Evolutionary conservation across 2,113 vertebrate genomes (phyloP), one percentile per base, ranked within the genome.

Genomic region (Ascaphus truei): DNA sequence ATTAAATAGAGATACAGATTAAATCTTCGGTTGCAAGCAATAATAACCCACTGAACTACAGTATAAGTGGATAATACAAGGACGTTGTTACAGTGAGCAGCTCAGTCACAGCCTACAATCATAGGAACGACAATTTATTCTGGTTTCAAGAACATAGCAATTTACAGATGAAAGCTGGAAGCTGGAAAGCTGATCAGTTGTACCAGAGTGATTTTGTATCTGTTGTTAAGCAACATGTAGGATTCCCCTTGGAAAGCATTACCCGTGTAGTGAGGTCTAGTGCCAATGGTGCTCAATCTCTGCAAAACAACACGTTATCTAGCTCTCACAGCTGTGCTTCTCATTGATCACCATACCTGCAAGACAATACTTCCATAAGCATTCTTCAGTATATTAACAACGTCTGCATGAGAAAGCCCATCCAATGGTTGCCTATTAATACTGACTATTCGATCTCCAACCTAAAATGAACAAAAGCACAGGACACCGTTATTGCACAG

Each of bases 371-470:
- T 84, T 73, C 94, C 94, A 25, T 88, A 95, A 81, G 93, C 90
- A 76, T 95, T 95, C 91, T 98, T 98, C 73, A 98, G 84, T 61
- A 95, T 90, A 86, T 88, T 87, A 78, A 99, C 96, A 1, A 91
- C 96, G 1, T 98, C 94, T 1, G 86, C 78, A 43, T 99, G 97
- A 50, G 94, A 86, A 84, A 93, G 80, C 68, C 88, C 90, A 55
- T 98, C 93, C 84, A 97, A 82, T 56, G 87, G 85, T 76, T 93
- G 92, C 66, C 90, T 82, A 71, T 98, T 96, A 71, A 99, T 94
- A 82, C 93, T 96, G 82, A 98, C 89, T 77, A 98, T 95, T 75
- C 96, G 90, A 85, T 99, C 97, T 30, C 96, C 97, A 74, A 99
- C 96, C 97, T 98, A 55, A 51, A 75, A 83, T 75, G 75, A 39